Conservation (phyloP, 2,113 vertebrate genomes). For the Lampris megalopsis region DNA sequence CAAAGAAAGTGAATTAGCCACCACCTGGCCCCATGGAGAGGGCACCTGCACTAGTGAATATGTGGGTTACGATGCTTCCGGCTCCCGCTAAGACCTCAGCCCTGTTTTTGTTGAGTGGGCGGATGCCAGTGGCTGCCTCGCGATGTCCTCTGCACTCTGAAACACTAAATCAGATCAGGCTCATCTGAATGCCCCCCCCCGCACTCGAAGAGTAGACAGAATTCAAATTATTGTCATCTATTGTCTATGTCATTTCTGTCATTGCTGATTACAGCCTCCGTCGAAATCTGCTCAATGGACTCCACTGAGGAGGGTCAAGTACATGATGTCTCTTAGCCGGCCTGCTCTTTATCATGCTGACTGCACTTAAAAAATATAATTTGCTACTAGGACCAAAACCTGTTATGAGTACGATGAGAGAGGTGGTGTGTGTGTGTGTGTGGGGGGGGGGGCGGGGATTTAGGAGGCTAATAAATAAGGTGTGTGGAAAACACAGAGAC, state of each 20-base stretch:
- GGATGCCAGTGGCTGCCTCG: slow-evolving; percentile 29
- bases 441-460: slow-evolving; percentile 54
- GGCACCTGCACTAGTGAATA: slow-evolving; percentile 82
- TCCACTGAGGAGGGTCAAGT: slow-evolving; percentile 35
- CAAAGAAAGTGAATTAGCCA: slow-evolving; percentile 79
- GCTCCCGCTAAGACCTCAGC: slow-evolving; percentile 49
- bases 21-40: slow-evolving; percentile 84
- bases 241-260: slow-evolving; percentile 57
- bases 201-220: slow-evolving; percentile 38
- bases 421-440: slow-evolving; percentile 10
- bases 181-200: slow-evolving; percentile 38
- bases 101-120: slow-evolving; percentile 48
- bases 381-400: slow-evolving; percentile 53
- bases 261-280: slow-evolving; percentile 54
- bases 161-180: slow-evolving; percentile 51
- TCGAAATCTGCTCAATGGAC: slow-evolving; percentile 25
- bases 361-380: slow-evolving; percentile 52
- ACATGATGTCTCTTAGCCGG: slow-evolving; percentile 4
- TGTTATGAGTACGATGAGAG: slow-evolving; percentile 55
- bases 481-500: slow-evolving; percentile 55
- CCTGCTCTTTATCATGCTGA: slow-evolving; percentile 26
- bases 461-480: slow-evolving; percentile 76
- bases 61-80: slow-evolving; percentile 68
- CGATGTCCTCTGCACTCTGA: slow-evolving; percentile 24
- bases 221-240: slow-evolving; percentile 67